Evolutionary conservation across 2,113 vertebrate genomes (phyloP).

Genomic region (Oncorhynchus tshawytscha): DNA sequence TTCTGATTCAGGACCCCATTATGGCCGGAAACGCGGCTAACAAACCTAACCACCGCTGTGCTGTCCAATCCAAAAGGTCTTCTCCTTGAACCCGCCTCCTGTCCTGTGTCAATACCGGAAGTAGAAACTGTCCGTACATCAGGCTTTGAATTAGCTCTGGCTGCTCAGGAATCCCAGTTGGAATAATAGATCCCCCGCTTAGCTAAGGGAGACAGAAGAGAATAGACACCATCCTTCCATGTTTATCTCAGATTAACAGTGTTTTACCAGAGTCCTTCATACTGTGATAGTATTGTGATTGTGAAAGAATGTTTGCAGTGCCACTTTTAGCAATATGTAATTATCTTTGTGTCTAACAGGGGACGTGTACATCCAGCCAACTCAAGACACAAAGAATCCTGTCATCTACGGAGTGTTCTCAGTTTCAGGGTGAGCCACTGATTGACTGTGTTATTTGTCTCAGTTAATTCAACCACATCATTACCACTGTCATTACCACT

Average conservation of each 20-base stretch:
- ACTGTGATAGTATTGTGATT: background rate
- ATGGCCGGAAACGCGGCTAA: slow-evolving; percentile 31
- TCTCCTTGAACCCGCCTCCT: slow-evolving; percentile 8
- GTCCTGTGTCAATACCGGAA: slow-evolving; percentile 19
- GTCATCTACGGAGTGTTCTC: slow-evolving; percentile 97
- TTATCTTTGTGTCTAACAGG: slow-evolving; percentile 74
- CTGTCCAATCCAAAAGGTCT: slow-evolving; percentile 25
- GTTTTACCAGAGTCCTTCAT: background rate
- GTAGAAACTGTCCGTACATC: slow-evolving; percentile 39
- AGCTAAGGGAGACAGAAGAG: slow-evolving; percentile 8
- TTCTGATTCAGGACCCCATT: slow-evolving; percentile 43
- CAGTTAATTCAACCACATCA: no score
- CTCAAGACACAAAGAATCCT: slow-evolving; percentile 94
- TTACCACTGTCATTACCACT: no score
- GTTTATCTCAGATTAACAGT: slow-evolving; percentile 17
- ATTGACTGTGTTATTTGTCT: background rate
- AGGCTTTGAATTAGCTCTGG: slow-evolving; percentile 24
- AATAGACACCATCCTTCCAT: slow-evolving; percentile 8
- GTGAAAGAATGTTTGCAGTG: background rate
- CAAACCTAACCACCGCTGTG: slow-evolving; percentile 35
- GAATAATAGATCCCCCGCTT: background rate
- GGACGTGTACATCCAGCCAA: slow-evolving; percentile 96
- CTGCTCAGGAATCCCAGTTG: slow-evolving; percentile 18
- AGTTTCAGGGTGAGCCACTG: slow-evolving; percentile 85
- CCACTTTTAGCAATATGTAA: background rate